Percentiles rank a stretch among this genome's conserved stretches.
phyloP scores from a whole-genome alignment of 2,113 vertebrate genomes.

The Tinamus guttatus region DNA sequence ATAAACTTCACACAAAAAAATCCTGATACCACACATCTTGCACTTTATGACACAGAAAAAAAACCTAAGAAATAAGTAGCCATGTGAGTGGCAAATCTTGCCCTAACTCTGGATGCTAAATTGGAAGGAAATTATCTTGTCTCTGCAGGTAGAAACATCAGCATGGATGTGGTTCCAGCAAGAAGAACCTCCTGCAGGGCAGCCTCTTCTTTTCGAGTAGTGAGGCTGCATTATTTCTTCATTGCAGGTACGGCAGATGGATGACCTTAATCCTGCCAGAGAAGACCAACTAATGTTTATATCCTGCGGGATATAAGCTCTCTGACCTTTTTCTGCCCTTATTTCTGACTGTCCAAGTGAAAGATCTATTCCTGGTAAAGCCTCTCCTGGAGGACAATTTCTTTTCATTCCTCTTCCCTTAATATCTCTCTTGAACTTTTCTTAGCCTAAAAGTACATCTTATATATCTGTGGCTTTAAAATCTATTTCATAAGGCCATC shows the following conservation, averaged over 20 bases:
- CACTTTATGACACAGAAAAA: not conserved
- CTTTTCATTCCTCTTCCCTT: not conserved
- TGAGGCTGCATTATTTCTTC: not conserved
- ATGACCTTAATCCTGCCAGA: not conserved
- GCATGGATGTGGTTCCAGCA: rapidly evolving
- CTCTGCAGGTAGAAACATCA: not conserved
- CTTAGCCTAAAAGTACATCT: not conserved
- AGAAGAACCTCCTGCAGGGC: not conserved
- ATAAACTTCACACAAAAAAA: not conserved
- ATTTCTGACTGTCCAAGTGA: not conserved
- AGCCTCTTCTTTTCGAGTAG: not conserved
- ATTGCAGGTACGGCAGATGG: not conserved
- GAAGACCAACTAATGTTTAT: not conserved
- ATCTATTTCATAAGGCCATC: not conserved
- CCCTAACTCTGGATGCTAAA: not conserved
- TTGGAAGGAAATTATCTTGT: not conserved
- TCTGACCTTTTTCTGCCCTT: not conserved
- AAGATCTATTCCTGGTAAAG: not conserved
- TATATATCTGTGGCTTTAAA: not conserved
- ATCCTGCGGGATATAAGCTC: not conserved
- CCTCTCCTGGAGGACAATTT: not conserved
- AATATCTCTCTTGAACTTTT: not conserved
- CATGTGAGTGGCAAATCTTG: not conserved
- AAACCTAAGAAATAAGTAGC: not conserved
- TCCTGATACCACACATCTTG: not conserved